phyloP scores from a whole-genome alignment of 2,797 vertebrate genomes.

The Chaunax sp. region DNA sequence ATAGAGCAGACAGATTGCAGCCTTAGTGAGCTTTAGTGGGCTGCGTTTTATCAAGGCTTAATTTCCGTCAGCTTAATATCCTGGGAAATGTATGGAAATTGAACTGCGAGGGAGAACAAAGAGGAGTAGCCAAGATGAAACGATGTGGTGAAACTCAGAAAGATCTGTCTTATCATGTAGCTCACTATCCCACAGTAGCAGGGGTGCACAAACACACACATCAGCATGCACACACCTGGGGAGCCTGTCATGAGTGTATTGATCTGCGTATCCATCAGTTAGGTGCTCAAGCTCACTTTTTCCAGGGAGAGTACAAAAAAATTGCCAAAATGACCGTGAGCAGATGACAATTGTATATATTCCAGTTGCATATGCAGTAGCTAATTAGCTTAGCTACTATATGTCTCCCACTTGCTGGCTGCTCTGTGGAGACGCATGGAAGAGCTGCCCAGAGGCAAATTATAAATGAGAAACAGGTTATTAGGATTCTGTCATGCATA shows the following conservation, averaged over 20 bases:
- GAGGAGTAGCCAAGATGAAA: constrained; percentile 59
- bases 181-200: constrained; percentile 14
- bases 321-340: constrained; percentile 48
- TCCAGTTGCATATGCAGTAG: constrained; percentile 67
- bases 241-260: constrained; percentile 27
- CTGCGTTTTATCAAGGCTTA: constrained; percentile 77
- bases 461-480: constrained; percentile 82
- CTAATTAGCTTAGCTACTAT: constrained; percentile 81
- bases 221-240: constrained; percentile 12
- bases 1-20: constrained; percentile 57
- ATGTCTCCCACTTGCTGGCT: constrained; percentile 73
- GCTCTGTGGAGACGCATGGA: constrained; percentile 75
- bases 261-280: constrained; percentile 31
- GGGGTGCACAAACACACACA: constrained; percentile 18
- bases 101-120: constrained; percentile 75
- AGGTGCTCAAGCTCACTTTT: constrained; percentile 42
- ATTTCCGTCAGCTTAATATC: constrained; percentile 79
- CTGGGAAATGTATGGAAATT: constrained; percentile 80
- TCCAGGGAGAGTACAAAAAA: constrained; percentile 43
- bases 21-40: constrained; percentile 68
- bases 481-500: constrained; percentile 85
- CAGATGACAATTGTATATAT: constrained; percentile 48
- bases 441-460: constrained; percentile 81
- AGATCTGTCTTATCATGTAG: constrained; percentile 32
- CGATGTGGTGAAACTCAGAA: constrained; percentile 47